These are phyloP conservation scores for Lasioglossum pauxillum DNA, from an alignment of 2,888 invertebrate genomes.

Conservation along the genomic window DNA sequence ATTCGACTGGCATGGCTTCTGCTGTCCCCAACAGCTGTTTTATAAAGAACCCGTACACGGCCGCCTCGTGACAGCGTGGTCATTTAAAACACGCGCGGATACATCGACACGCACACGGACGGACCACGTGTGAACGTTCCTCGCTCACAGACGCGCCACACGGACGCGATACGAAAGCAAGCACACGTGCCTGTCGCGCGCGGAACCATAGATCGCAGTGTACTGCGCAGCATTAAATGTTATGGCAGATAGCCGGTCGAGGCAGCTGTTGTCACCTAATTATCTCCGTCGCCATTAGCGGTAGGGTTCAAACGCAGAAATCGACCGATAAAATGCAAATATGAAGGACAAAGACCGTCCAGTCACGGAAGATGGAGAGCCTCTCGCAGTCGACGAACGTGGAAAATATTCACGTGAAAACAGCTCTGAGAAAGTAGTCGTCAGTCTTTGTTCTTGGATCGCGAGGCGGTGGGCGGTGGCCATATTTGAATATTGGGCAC, in stretches of 20 bases:
- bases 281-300: slow-evolving; percentile 65
- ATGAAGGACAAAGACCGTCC: background rate
- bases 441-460: background rate
- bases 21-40: slow-evolving; percentile 74
- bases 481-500: slow-evolving; percentile 22
- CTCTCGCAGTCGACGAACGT: background rate
- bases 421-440: background rate
- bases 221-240: slow-evolving; percentile 63
- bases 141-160: background rate
- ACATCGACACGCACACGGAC: slow-evolving; percentile 6
- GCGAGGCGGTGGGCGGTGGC: background rate
- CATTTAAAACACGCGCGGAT: slow-evolving; percentile 68
- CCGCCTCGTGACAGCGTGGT: slow-evolving; percentile 53
- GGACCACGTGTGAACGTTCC: background rate
- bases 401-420: slow-evolving; percentile 5
- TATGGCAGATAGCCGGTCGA: slow-evolving; percentile 60
- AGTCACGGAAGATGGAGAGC: background rate
- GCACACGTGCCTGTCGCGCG: slow-evolving; percentile 40
- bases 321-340: slow-evolving; percentile 68
- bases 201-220: slow-evolving; percentile 45
- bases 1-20: slow-evolving; percentile 70
- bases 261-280: slow-evolving; percentile 74
- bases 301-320: slow-evolving; percentile 51
- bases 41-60: slow-evolving; percentile 65
- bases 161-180: background rate